Evolutionary conservation across 2,888 invertebrate genomes (phyloP), one percentile per base, ranked within the genome.

Genomic region (Napeogenes sylphis): DNA sequence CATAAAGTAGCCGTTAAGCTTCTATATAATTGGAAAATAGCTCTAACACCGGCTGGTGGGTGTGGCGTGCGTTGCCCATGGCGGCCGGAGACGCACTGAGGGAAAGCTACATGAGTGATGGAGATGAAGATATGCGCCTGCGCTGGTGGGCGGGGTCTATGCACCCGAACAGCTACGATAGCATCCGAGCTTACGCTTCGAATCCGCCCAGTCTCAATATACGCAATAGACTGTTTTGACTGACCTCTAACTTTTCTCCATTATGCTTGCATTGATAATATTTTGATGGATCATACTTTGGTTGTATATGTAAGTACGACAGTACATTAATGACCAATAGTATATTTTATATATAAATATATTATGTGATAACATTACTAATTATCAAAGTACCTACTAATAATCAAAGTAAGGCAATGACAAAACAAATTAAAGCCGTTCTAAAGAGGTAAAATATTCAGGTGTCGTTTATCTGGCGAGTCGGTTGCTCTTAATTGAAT

Each of bases 11-110:
- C 74, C 73, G 83, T 85, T 85, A 89, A 89, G 85, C 86, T 84
- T 72, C 79, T 74, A 81, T 79, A 82, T 82, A 85, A 88, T 88
- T 87, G 88, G 87, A 89, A 88, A 86, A 85, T 81, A 81, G 77
- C 80, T 51, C 82, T 81, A 83, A 81, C 80, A 75, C 70, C 76
- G 74, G 76, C 73, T 70, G 71, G 82, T 85, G 83, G 88, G 89
- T 75, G 88, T 80, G 83, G 85, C 84, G 77, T 73, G 81, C 83
- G 75, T 68, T 73, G 70, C 71, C 70, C 59, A 69, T 73, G 71
- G 68, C 65, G 61, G 74, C 72, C 58, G 64, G 85, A 84, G 84
- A 85, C 71, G 71, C 76, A 79, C 72, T 73, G 72, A 73, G 66
- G 64, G 63, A 58, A 64, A 65, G 59, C 63, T 58, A 55, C 57